Base-by-base conservation (phyloP, 2,113 vertebrate genomes). In the Anguilla rostrata region DNA sequence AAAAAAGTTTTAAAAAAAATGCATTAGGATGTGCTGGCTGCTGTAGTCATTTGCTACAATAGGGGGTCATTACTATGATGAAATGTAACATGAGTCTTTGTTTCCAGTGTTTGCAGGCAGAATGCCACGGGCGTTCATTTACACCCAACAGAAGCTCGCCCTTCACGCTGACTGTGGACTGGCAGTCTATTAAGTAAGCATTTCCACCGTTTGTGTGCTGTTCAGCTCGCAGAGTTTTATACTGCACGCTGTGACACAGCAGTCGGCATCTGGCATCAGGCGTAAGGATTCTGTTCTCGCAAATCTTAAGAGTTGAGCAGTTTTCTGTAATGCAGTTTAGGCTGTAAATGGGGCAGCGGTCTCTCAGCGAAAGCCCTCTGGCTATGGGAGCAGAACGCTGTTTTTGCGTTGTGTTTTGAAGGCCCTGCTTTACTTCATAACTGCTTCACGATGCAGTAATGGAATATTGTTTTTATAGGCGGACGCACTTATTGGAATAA, bases 101-200 rank as follows among this genome's bases (percentile, higher is more conserved):
- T 83, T 85, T 39, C 1, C 88, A 99, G 98, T 99, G 98, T 90
- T 92, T 95, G 43, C 90, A 96, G 88, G 92, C 95, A 0, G 94
- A 95, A 15, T 99, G 98, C 89, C 96, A 96, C 60, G 95, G 97
- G 78, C 95, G 94, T 26, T 96, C 96, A 11, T 99, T 99, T 90
- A 90, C 90, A 12, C 90, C 97, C 39, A 93, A 95, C 66, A 95
- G 95, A 86, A 96, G 95, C 90, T 99, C 98, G 92, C 96, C 97
- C 90, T 93, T 98, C n/a, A 99, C 98, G 3, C 95, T 97, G 9
- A 99, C 98, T 0, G 96, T 98, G 83, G 98, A 99, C 94, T 99
- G 97, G 97, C 98, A 99, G 93, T 96, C 96, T 82, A 95, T 99
- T 88, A 99, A 98, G 98, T 97, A 96, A 94, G 96, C 82, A 34